phyloP scores from a whole-genome alignment of 2,888 invertebrate genomes.

The Marasmarcha lunaedactyla region DNA sequence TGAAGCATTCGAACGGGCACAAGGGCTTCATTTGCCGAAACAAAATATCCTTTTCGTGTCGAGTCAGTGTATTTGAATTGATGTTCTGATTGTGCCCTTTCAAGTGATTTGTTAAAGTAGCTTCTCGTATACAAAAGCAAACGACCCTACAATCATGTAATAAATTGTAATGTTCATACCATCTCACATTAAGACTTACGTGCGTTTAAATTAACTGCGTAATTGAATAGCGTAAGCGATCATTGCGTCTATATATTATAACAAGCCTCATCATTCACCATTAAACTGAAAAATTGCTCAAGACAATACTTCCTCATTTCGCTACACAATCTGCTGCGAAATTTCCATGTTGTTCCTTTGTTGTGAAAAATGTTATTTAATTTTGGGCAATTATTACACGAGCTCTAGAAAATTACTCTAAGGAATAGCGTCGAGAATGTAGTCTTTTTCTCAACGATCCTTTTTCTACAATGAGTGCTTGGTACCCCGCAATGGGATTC shows the following conservation, averaged over 20 bases:
- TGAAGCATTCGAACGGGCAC: constrained; percentile 20
- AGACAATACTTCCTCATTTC: constrained; percentile 44
- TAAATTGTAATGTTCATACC: no score
- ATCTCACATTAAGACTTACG: neutral
- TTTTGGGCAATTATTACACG: constrained; percentile 65
- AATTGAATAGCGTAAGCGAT: constrained; percentile 2
- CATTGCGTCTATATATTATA: constrained; percentile 4
- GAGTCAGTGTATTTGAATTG: neutral
- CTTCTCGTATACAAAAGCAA: no score
- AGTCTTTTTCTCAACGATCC: constrained; percentile 41
- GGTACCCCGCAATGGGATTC: constrained; percentile 47
- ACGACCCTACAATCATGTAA: no score
- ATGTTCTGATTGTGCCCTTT: neutral
- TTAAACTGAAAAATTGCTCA: constrained; percentile 44
- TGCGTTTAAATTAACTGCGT: no score
- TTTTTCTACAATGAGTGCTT: constrained; percentile 51
- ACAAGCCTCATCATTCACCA: constrained; percentile 31
- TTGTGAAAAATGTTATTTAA: constrained; percentile 66
- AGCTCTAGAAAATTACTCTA: constrained; percentile 65
- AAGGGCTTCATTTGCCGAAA: no score
- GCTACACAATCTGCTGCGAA: constrained; percentile 38
- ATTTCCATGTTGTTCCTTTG: constrained; percentile 56
- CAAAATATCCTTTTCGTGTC: no score
- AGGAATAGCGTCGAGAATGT: constrained; percentile 55
- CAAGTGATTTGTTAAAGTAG: no score